These are phyloP conservation scores for Tachycineta bicolor DNA, from an alignment of 2,113 vertebrate genomes.

Conservation along the genomic window DNA sequence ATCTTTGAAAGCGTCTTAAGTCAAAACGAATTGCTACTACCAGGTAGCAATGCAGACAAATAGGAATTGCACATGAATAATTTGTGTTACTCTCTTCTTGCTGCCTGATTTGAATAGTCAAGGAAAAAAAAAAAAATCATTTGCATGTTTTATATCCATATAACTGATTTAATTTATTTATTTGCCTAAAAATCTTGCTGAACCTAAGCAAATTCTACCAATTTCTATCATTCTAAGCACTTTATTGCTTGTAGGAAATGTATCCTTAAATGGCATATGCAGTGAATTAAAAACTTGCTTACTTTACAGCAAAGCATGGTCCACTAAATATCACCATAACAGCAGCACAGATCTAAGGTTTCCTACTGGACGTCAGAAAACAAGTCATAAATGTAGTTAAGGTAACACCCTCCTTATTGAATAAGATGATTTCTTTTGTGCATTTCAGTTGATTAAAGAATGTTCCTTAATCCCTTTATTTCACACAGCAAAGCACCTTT, in stretches of 20 bases:
- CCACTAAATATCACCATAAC: neutral
- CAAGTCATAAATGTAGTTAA: neutral
- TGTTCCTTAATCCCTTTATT: neutral
- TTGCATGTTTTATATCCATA: slow-evolving; percentile 1
- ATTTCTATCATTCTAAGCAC: slow-evolving; percentile 16
- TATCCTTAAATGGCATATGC: neutral
- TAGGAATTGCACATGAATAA: slow-evolving; percentile 34
- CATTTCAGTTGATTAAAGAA: neutral
- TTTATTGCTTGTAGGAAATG: neutral
- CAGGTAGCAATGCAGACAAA: neutral
- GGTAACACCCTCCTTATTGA: neutral
- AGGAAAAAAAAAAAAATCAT: neutral
- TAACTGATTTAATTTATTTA: slow-evolving; percentile 3
- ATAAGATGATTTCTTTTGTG: neutral
- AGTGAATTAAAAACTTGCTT: slow-evolving; percentile 22
- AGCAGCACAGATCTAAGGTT: neutral
- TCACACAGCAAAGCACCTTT: neutral
- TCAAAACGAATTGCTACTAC: neutral
- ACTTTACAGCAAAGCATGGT: neutral
- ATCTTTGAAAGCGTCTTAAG: slow-evolving; percentile 14
- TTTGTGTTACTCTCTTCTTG: neutral
- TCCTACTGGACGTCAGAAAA: neutral
- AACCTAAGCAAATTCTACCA: slow-evolving; percentile 26
- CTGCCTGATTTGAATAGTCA: neutral
- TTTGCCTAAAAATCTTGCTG: slow-evolving; percentile 36